Percentiles rank a stretch among this genome's conserved stretches.
Conservation (phyloP, 2,888 invertebrate species). For the Latrodectus hesperus region DNA sequence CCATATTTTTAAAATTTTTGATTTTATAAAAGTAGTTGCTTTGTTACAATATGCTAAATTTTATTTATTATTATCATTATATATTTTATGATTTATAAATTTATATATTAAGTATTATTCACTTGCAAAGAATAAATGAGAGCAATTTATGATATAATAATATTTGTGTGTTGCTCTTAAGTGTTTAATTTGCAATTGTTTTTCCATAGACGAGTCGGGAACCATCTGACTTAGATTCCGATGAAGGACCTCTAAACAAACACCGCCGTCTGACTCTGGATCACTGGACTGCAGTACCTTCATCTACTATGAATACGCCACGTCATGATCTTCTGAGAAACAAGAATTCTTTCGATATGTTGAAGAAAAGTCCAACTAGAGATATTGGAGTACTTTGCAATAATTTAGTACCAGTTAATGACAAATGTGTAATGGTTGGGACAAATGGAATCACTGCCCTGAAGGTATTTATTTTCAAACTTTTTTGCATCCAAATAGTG, state of each 20-base stretch:
- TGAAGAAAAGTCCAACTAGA: conserved; percentile 21
- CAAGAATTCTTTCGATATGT: not conserved
- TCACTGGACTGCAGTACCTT: conserved; percentile 37
- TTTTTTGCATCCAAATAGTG: no score
- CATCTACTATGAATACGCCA: conserved; percentile 31
- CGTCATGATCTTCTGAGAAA: not conserved
- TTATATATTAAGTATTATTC: no score
- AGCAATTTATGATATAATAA: no score
- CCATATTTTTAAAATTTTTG: no score
- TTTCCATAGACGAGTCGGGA: conserved; percentile 26
- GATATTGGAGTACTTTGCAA: conserved; percentile 52
- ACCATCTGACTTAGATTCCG: conserved; percentile 42
- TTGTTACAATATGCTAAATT: no score
- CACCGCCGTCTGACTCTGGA: conserved; percentile 55
- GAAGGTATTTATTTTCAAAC: conserved; percentile 36
- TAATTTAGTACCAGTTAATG: conserved; percentile 53
- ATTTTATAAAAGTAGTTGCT: no score
- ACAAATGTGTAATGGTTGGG: conserved; percentile 71
- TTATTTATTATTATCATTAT: no score
- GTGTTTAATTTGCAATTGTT: not conserved
- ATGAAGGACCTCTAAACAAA: conserved; percentile 64
- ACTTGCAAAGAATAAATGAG: no score
- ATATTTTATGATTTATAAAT: no score
- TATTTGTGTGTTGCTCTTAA: not conserved
- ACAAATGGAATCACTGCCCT: conserved; percentile 70